Evolutionary conservation across 2,797 vertebrate species (phyloP).

Genomic region (Myotis vivesi): DNA sequence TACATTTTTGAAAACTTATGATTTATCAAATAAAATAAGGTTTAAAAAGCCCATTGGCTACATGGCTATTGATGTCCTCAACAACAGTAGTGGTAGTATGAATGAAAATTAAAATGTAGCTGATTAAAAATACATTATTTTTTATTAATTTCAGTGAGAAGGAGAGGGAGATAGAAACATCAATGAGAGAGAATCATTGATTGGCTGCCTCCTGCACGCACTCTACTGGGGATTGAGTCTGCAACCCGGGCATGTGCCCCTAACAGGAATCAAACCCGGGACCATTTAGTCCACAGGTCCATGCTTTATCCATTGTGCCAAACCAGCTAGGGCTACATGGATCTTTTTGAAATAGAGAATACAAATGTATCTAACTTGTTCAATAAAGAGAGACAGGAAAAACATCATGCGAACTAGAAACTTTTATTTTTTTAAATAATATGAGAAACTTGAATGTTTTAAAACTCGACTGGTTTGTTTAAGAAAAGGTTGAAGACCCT

Average conservation of each 20-base stretch:
- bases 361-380: neutral
- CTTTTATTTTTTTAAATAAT: neutral
- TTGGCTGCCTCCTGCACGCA: too few species aligned
- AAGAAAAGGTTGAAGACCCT: neutral
- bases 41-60: neutral
- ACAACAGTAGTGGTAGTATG: neutral
- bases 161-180: too few species aligned
- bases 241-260: too few species aligned
- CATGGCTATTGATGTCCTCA: neutral
- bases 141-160: too few species aligned
- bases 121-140: neutral
- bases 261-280: too few species aligned
- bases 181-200: too few species aligned
- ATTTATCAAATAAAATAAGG: slow-evolving; percentile 19
- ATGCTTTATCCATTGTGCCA: too few species aligned
- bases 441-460: neutral
- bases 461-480: neutral
- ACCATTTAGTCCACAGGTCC: too few species aligned
- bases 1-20: neutral
- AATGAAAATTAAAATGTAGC: neutral
- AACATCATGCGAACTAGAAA: neutral
- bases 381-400: slow-evolving; percentile 19
- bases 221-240: too few species aligned
- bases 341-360: neutral
- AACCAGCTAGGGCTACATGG: neutral